Evolutionary conservation across 2,797 vertebrate species (phyloP).

Genomic region (Megaceryle alcyon): DNA sequence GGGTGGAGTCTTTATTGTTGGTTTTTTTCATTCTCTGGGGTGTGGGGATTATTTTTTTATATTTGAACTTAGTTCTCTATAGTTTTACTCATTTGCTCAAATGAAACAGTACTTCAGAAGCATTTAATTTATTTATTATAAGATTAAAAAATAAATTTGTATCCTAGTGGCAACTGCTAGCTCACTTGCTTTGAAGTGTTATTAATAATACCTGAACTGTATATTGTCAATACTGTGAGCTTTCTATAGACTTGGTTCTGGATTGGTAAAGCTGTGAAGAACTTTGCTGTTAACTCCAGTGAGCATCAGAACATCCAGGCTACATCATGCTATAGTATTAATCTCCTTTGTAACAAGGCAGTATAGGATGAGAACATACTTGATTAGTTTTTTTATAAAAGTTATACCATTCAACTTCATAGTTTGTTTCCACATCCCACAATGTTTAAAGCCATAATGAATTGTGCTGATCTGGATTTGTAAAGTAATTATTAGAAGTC

Average conservation of each 20-base stretch:
- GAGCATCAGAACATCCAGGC: not conserved
- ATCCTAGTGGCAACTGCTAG: not conserved
- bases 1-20: not conserved
- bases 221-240: not conserved
- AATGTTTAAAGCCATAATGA: constrained; percentile 53
- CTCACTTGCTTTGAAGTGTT: not conserved
- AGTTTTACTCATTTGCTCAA: not conserved
- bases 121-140: not conserved
- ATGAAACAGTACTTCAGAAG: not conserved
- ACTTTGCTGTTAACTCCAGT: not conserved
- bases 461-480: constrained; percentile 65
- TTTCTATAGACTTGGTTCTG: not conserved
- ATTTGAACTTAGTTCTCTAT: not conserved
- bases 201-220: not conserved
- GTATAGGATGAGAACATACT: constrained; percentile 30
- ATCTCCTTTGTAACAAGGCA: not conserved
- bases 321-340: not conserved
- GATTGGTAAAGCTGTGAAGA: not conserved
- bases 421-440: constrained; percentile 60
- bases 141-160: not conserved
- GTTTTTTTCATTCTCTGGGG: fast-evolving
- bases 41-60: fast-evolving
- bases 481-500: constrained; percentile 74
- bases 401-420: constrained; percentile 43
- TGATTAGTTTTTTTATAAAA: constrained; percentile 37